Percentiles rank a stretch among this genome's conserved stretches.
phyloP scores from a whole-genome alignment of 2,888 invertebrate genomes.

The Euproctis similis region DNA sequence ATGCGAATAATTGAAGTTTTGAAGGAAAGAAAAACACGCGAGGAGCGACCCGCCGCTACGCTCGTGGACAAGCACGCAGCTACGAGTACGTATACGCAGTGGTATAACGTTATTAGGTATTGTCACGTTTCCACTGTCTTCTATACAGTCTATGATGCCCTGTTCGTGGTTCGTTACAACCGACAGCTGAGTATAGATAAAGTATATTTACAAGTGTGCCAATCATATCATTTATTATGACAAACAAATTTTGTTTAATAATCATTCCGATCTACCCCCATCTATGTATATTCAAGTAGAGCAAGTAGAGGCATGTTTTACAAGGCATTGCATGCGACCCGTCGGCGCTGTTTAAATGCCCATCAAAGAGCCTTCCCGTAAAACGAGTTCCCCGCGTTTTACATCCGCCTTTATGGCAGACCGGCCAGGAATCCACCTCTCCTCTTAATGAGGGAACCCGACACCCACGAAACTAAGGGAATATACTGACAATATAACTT shows the following conservation, averaged over 20 bases:
- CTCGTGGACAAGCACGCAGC: neutral
- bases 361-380: slow-evolving; percentile 57
- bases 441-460: slow-evolving; percentile 55
- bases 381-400: slow-evolving; percentile 58
- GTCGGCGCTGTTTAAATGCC: slow-evolving; percentile 40
- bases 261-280: neutral
- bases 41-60: slow-evolving; percentile 3
- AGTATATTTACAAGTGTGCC: too few relatives aligned
- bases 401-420: slow-evolving; percentile 59
- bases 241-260: too few relatives aligned
- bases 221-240: too few relatives aligned
- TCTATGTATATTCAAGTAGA: neutral
- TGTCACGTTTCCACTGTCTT: neutral
- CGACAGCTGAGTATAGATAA: too few relatives aligned
- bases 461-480: slow-evolving; percentile 28
- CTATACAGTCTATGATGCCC: neutral
- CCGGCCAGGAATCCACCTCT: slow-evolving; percentile 48
- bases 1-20: slow-evolving; percentile 35
- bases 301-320: slow-evolving; percentile 14
- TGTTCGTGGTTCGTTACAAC: too few relatives aligned
- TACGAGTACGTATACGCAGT: too few relatives aligned
- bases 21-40: slow-evolving; percentile 33
- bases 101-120: slow-evolving; percentile 1
- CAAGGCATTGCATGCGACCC: too few relatives aligned
- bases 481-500: too few relatives aligned